Evolutionary conservation across 2,888 invertebrate species (phyloP).

Genomic region (Frankliniella intonsa): DNA sequence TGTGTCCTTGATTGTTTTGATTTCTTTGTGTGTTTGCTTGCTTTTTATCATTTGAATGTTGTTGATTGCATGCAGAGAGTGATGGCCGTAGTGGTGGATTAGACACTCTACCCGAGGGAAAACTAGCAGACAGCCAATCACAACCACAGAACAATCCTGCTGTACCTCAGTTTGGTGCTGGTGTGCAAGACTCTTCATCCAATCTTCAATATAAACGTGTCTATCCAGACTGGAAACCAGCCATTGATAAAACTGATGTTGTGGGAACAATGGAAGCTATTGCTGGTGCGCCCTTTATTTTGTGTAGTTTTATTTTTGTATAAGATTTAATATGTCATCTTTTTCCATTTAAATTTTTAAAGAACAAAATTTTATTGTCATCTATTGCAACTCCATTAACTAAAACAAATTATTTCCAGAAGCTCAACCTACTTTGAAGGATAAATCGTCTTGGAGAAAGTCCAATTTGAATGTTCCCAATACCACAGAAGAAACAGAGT

Average conservation of each 20-base stretch:
- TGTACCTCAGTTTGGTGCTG: constrained; percentile 14
- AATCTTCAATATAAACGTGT: constrained; percentile 54
- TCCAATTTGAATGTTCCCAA: constrained; percentile 61
- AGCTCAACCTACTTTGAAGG: constrained; percentile 65
- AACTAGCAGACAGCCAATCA: constrained; percentile 49
- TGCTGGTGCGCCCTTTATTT: constrained; percentile 58
- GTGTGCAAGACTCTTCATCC: not conserved
- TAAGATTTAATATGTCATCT: no score
- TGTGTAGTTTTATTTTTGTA: constrained; percentile 33
- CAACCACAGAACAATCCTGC: constrained; percentile 35
- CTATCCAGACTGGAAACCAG: constrained; percentile 75
- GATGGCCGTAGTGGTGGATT: constrained; percentile 64
- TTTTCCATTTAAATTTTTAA: no score
- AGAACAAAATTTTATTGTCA: no score
- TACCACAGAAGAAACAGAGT: constrained; percentile 62
- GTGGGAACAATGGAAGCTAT: constrained; percentile 81
- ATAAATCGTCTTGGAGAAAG: constrained; percentile 73
- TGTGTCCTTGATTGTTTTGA: constrained; percentile 13
- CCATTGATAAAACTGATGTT: constrained; percentile 76
- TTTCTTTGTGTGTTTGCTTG: not conserved
- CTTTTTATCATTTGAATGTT: constrained; percentile 30
- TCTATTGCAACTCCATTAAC: no score
- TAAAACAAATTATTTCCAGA: constrained; percentile 47
- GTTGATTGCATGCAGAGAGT: constrained; percentile 56
- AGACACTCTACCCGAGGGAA: constrained; percentile 71